phyloP scores from a whole-genome alignment of 2,113 vertebrate species.

The Pseudopipra pipra region DNA sequence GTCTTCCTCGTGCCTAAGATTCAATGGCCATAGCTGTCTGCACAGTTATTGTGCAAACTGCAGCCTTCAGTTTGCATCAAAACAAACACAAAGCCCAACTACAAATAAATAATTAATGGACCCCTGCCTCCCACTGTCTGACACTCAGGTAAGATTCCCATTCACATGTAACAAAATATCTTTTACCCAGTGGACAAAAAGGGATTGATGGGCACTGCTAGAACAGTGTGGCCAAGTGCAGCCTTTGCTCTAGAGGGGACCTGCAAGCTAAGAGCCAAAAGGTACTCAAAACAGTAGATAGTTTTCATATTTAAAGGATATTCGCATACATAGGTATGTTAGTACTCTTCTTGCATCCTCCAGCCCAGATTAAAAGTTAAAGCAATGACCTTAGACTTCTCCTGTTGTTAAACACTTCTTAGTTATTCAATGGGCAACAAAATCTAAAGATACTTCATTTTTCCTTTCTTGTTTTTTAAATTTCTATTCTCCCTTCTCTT shows the following conservation, averaged over 20 bases:
- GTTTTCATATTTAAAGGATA: background rate
- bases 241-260: background rate
- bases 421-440: background rate
- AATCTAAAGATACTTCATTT: background rate
- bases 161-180: background rate
- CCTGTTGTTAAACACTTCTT: background rate
- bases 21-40: background rate
- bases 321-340: background rate
- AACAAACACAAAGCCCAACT: background rate
- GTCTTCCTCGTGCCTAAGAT: background rate
- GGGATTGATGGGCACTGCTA: background rate
- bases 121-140: background rate
- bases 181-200: background rate
- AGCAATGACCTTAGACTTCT: background rate
- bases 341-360: background rate
- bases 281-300: background rate
- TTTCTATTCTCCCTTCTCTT: background rate
- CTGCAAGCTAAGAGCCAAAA: background rate
- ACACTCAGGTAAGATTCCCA: background rate
- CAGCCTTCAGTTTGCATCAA: background rate
- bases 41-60: background rate
- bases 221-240: background rate
- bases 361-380: background rate
- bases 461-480: background rate
- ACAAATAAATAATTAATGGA: conserved; percentile 4